Base-by-base conservation (phyloP, 1,140 invertebrate genomes). In the Listronotus oregonensis region DNA sequence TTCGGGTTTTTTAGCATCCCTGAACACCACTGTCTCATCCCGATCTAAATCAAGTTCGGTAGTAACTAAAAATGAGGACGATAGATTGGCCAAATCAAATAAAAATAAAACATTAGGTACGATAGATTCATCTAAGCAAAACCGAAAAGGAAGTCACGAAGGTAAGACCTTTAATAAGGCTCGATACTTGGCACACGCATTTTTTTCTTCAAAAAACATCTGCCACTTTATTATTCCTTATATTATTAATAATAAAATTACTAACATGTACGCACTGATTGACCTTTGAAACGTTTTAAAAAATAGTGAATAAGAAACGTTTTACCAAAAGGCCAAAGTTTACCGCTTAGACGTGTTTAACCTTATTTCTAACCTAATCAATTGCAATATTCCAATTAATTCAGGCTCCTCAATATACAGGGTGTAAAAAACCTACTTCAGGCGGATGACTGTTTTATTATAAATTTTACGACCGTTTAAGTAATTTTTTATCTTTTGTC, bases 1-100 rank as follows among this genome's bases (percentile, higher is more conserved):
- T 75, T 72, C 76, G 75, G 75, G 71, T 79, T 70, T 79, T 79
- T 76, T 79, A 79, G 78, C 78, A 74, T 79, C 77, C 78, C 71
- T 79, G 75, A 78, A 77, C 73, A 79, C 77, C 66, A 77, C 77
- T 72, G 75, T 73, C 69, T 77, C 75, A 74, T 77, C 74, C 75
- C 77, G 77, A 76, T 79, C 73, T 79, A 78, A 79, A 79, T 67
- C 71, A 75, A 79, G 70, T 73, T 74, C 77, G 71, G 75, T 79
- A 68, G 68, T 76, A 64, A 71, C 73, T 73, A 78, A 77, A 77
- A 74, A 69, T 52, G 76, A 78, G 73, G 77, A 78, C 52, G 75
- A 77, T 64, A 69, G 73, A 75, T 75, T 77, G 76, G 73, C 72
- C 68, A 79, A 78, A 74, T 60, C 71, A 75, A 78, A 75, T 73